Percentiles rank a stretch among this genome's conserved stretches.
phyloP scores from a whole-genome alignment of 2,888 invertebrate species.

The Mongoloraphidia duomilia region DNA sequence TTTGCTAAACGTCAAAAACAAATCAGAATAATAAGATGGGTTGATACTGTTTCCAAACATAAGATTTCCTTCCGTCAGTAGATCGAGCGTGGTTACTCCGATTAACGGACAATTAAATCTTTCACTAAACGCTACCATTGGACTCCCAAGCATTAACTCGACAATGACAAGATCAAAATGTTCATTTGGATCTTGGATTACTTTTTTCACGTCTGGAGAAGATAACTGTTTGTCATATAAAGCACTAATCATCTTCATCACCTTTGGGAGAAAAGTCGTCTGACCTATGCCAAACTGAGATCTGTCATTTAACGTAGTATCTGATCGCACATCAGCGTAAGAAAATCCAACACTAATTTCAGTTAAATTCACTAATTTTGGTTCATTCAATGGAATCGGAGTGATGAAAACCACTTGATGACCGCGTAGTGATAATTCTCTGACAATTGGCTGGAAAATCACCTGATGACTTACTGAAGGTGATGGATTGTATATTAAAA shows the following conservation, averaged over 20 bases:
- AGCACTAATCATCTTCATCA: neutral
- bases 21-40: slow-evolving; percentile 10
- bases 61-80: slow-evolving; percentile 4
- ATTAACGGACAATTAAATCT: slow-evolving; percentile 20
- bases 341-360: slow-evolving; percentile 26
- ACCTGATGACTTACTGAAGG: slow-evolving; percentile 35
- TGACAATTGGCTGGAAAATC: slow-evolving; percentile 27
- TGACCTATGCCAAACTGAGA: too few relatives aligned
- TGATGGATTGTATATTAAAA: slow-evolving; percentile 27
- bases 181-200: slow-evolving; percentile 3
- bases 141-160: slow-evolving; percentile 15
- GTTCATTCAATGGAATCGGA: slow-evolving; percentile 23
- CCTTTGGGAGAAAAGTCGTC: too few relatives aligned
- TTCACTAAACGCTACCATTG: slow-evolving; percentile 13
- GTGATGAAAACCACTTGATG: slow-evolving; percentile 32
- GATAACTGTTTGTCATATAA: slow-evolving; percentile 9
- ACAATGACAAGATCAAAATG: slow-evolving; percentile 21
- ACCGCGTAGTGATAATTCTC: slow-evolving; percentile 29
- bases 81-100: slow-evolving; percentile 11
- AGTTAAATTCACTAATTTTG: slow-evolving; percentile 22
- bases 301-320: neutral
- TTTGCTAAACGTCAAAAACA: neutral
- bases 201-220: slow-evolving; percentile 8
- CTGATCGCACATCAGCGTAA: slow-evolving; percentile 14
- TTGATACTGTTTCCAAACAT: slow-evolving; percentile 14